Evolutionary conservation across 2,797 vertebrate genomes (phyloP), one percentile per base, ranked within the genome.

Genomic region (Leptodactylus fallax): DNA sequence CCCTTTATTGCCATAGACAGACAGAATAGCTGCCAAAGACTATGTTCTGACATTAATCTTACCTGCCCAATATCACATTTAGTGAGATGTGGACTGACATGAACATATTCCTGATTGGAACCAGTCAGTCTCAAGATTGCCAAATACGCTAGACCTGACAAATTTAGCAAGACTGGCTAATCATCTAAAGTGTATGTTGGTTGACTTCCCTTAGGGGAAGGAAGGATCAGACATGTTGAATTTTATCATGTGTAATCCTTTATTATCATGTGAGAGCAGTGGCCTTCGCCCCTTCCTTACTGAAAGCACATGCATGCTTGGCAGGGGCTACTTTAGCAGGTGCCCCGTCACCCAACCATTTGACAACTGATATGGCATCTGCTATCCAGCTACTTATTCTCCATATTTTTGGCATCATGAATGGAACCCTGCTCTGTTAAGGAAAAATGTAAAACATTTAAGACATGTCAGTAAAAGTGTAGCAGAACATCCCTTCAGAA

Each of bases 401-500:
- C n/a, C 36, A 72, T 21, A 25, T n/a, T 77, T 47, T 23, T 77
- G 49, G 74, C n/a, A 7, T 53, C 74, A 77, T 53, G 49, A 21
- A 53, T 53, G 19, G 21, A 77, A 14, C 19, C 19, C 19, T 53
- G 74, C 19, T 14, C 21, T 23, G 49, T 21, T 74, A 74, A 49
- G 45, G 17, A 74, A n/a, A 23, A 51, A 53, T 77, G 74, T 53
- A 19, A 23, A 23, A 77, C 47, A 53, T 77, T 53, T 77, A 77
- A 77, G 74, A 77, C 17, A 11, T 53, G 47, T 77, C n/a, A 14
- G n/a, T 23, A 53, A 77, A 23, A 77, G 49, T 51, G 21, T 77
- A 77, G 47, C 63, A 69, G 65, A 19, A 55, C 67, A 83, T 83
- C 67, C 19, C 36, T 74, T 45, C 58, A 84, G 69, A 19, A 25